A percentile compares a stretch with the other conserved stretches of the same genome.
Conservation (phyloP, 92 coral and sea anemone genomes). For the Parazoanthus swiftii region DNA sequence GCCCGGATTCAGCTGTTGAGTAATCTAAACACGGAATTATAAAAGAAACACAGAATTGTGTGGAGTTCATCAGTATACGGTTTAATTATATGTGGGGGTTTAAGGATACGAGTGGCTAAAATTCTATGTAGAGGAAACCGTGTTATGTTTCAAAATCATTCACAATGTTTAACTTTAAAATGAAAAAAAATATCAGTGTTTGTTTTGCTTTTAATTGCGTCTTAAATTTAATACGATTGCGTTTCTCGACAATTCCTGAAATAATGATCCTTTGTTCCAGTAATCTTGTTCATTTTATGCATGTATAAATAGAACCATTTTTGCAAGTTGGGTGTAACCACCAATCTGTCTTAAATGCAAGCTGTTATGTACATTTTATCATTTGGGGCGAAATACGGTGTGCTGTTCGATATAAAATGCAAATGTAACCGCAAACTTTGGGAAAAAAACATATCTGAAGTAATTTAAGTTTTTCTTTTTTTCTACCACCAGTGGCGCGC, state of each 20-base stretch:
- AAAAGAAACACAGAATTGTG: background rate
- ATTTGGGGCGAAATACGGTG: background rate
- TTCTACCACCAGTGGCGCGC: background rate
- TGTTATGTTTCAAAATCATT: background rate
- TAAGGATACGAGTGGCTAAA: background rate
- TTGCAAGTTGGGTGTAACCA: background rate
- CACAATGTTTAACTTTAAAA: constrained; percentile 1
- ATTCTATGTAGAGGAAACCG: background rate
- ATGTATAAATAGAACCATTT: constrained; percentile 25
- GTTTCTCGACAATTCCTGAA: constrained; percentile 15
- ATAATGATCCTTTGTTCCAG: background rate
- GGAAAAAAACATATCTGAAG: background rate
- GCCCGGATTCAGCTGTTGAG: constrained; percentile 19
- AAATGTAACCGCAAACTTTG: background rate
- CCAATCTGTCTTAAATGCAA: background rate
- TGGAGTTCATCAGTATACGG: background rate
- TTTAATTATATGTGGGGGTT: background rate
- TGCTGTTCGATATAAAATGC: background rate
- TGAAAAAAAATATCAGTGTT: background rate
- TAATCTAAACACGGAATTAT: constrained; percentile 11
- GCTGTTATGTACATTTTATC: background rate
- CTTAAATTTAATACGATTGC: constrained; percentile 2
- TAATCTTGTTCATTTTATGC: background rate
- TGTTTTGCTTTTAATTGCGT: constrained; percentile 8
- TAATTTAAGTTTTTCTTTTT: background rate